Percentiles rank a stretch among this genome's conserved stretches.
Evolutionary conservation across 2,888 invertebrate species (phyloP).

Genomic region (Cataglyphis altisquamis): DNA sequence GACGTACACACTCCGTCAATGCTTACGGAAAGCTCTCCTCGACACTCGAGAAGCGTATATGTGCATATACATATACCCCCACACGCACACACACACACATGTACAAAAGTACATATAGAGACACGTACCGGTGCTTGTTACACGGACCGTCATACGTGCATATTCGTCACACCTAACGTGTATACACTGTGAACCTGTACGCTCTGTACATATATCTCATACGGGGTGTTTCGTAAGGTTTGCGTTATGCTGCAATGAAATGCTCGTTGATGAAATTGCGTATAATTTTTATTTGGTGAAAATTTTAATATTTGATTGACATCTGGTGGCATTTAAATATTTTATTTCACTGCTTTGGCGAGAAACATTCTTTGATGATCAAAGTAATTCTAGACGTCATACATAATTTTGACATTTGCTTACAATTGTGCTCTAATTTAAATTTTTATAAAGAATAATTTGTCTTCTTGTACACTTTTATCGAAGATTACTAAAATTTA

Average conservation of each 20-base stretch:
- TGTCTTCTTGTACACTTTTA: background rate
- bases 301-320: background rate
- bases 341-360: background rate
- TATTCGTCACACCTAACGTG: conserved; percentile 55
- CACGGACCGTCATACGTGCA: conserved; percentile 46
- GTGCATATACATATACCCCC: background rate
- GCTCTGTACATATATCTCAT: conserved; percentile 33
- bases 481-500: background rate
- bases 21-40: conserved; percentile 56
- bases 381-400: background rate
- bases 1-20: conserved; percentile 63
- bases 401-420: background rate
- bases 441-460: background rate
- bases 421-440: background rate
- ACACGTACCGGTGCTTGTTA: conserved; percentile 38
- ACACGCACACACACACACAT: background rate
- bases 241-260: conserved; percentile 11
- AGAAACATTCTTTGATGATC: background rate
- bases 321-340: background rate
- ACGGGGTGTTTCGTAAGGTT: conserved; percentile 40
- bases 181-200: conserved; percentile 50
- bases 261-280: background rate
- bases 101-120: background rate
- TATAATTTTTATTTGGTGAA: background rate
- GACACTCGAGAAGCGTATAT: conserved; percentile 35